Percentiles rank a stretch among this genome's conserved stretches.
Conservation (phyloP, 2,888 invertebrate genomes). For the Tenodera sinensis region DNA sequence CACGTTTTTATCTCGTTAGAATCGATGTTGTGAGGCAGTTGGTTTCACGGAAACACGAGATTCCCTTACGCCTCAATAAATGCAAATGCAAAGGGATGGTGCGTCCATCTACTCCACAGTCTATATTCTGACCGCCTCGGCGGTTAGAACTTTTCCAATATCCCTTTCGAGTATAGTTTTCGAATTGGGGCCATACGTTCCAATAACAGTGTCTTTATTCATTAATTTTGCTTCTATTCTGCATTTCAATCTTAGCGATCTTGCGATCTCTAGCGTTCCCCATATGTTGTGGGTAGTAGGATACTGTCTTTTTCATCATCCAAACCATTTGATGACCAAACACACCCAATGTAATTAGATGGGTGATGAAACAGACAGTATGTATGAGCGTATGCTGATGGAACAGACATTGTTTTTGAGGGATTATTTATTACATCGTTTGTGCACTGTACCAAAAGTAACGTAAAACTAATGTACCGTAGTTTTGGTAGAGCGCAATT, state of each 20-base stretch:
- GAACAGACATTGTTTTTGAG: no score
- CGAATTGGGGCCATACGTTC: not conserved
- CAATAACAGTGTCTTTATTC: not conserved
- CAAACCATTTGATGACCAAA: no score
- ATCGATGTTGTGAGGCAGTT: not conserved
- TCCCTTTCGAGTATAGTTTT: not conserved
- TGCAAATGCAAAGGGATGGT: not conserved
- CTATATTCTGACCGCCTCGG: not conserved
- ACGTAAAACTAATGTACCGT: no score
- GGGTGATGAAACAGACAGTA: no score
- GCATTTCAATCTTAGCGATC: not conserved
- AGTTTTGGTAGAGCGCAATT: no score
- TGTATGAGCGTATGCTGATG: no score
- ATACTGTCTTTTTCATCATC: no score
- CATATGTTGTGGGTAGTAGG: no score
- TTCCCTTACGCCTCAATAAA: not conserved
- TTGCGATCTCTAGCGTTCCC: no score
- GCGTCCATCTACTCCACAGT: not conserved
- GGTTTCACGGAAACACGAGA: not conserved
- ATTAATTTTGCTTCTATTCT: not conserved
- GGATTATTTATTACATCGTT: no score
- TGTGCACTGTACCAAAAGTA: no score
- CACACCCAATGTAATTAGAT: no score
- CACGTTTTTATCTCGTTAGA: not conserved
- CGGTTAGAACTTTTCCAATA: not conserved